These are phyloP conservation scores for Pedicia rivosa DNA, from an alignment of 2,888 invertebrate species.

Conservation along the genomic window DNA sequence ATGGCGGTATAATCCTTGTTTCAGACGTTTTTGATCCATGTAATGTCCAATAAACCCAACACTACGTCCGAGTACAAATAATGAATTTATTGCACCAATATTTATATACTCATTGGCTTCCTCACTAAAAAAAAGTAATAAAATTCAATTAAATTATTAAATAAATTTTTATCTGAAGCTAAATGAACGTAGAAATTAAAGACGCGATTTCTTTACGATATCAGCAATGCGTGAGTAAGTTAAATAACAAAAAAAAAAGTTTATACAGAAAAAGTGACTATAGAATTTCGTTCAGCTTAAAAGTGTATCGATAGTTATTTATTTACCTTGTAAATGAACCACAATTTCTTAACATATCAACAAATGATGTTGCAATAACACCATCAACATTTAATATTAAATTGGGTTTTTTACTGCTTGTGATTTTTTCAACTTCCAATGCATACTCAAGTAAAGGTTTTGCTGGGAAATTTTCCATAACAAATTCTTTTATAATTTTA, in stretches of 20 bases:
- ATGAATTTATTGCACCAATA: constrained; percentile 94
- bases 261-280: background rate
- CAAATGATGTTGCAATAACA: constrained; percentile 93
- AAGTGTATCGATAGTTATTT: background rate
- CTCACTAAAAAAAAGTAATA: constrained; percentile 39
- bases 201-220: background rate
- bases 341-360: constrained; percentile 86
- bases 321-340: constrained; percentile 82
- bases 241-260: constrained; percentile 2
- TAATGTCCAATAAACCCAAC: constrained; percentile 98
- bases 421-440: constrained; percentile 95
- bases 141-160: constrained; percentile 4
- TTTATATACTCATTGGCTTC: constrained; percentile 96
- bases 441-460: constrained; percentile 93
- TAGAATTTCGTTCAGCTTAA: background rate
- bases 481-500: constrained; percentile 91
- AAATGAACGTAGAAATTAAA: no score
- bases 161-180: background rate
- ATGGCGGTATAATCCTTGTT: constrained; percentile 97
- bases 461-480: constrained; percentile 81
- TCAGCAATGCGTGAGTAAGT: no score
- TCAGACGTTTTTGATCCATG: constrained; percentile 95
- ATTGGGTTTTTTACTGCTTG: constrained; percentile 99
- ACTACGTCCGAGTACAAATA: constrained; percentile 94
- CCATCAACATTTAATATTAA: constrained; percentile 98